Evolutionary conservation across 2,113 vertebrate genomes (phyloP).

Genomic region (Alosa alosa): DNA sequence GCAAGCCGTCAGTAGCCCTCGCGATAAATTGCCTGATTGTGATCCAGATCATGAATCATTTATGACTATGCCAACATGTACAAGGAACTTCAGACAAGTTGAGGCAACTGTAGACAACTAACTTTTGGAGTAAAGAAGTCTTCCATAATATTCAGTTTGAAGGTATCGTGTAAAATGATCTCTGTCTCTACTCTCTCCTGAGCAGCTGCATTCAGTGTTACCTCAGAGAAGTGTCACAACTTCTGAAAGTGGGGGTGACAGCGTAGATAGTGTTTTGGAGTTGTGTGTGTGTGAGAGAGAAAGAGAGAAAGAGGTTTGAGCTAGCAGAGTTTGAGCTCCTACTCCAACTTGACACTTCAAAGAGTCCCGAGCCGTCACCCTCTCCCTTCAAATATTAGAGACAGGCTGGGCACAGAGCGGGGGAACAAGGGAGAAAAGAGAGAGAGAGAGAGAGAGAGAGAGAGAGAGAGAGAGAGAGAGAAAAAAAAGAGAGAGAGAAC

Average conservation of each 20-base stretch:
- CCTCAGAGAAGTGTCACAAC: neutral
- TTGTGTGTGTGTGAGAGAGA: neutral
- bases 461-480: neutral
- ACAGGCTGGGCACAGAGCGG: neutral
- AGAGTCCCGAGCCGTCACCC: neutral
- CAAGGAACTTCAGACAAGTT: neutral
- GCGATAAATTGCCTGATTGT: neutral
- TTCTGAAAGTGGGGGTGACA: neutral
- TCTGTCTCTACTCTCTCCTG: neutral
- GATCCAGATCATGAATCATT: neutral
- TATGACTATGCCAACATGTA: neutral
- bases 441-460: neutral
- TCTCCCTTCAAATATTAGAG: neutral
- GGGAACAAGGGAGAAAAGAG: neutral
- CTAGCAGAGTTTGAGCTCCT: neutral
- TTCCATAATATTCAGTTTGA: neutral
- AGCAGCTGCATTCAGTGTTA: neutral
- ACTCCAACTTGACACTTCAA: conserved; percentile 5
- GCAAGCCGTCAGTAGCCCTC: too few species aligned
- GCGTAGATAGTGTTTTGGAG: neutral
- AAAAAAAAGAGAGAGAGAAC: neutral
- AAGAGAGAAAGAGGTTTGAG: neutral
- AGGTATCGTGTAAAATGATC: neutral
- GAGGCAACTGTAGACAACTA: neutral
- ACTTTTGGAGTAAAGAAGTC: neutral